Evolutionary conservation across 2,888 invertebrate species (phyloP).

Genomic region (Gortyna flavago): DNA sequence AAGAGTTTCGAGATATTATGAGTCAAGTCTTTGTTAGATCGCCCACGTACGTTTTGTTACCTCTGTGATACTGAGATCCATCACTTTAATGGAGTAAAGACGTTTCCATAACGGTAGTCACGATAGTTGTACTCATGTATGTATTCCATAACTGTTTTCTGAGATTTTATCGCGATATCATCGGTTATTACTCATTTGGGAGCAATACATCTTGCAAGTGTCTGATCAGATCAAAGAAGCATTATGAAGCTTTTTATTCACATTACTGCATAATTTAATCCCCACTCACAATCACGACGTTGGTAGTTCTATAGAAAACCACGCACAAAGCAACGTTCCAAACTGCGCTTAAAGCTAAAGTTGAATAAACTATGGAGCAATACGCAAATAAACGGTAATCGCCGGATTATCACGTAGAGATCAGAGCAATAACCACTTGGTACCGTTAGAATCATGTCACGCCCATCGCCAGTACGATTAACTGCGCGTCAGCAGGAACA

Average conservation of each 20-base stretch:
- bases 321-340: not conserved
- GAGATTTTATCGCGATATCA: constrained; percentile 5
- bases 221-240: constrained; percentile 13
- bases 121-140: constrained; percentile 5
- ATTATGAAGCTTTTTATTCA: constrained; percentile 13
- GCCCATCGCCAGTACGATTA: constrained; percentile 47
- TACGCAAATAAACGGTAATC: constrained; percentile 64
- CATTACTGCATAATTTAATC: constrained; percentile 2
- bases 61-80: constrained; percentile 44
- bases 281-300: constrained; percentile 3
- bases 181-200: not conserved
- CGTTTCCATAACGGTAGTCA: constrained; percentile 29
- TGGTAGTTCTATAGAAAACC: not conserved
- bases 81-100: constrained; percentile 46
- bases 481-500: not conserved
- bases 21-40: constrained; percentile 69
- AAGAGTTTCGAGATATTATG: constrained; percentile 63
- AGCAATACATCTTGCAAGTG: constrained; percentile 5
- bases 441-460: constrained; percentile 69
- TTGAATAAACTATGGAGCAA: constrained; percentile 64
- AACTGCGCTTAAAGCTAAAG: constrained; percentile 32
- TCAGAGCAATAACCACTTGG: constrained; percentile 66
- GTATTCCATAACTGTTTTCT: not conserved
- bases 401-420: constrained; percentile 66
- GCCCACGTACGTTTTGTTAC: constrained; percentile 66